Evolutionary conservation across 1,140 invertebrate species (phyloP).

Genomic region (Trachymyrmex cornetzi): DNA sequence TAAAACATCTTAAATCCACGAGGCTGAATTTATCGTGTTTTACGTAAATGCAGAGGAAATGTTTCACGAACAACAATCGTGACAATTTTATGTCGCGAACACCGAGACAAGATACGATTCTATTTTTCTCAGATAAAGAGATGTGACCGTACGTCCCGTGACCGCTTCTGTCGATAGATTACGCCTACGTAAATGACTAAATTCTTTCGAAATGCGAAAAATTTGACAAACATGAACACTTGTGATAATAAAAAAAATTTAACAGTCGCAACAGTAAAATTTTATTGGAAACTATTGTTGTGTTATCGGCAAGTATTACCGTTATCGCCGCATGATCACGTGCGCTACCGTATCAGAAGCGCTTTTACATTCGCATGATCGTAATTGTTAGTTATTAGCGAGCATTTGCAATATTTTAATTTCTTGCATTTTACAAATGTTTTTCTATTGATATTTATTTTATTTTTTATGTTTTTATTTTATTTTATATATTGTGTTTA

Average conservation of each 20-base stretch:
- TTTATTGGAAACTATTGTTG: not conserved
- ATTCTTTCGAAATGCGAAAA: not conserved
- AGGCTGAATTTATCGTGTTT: slow-evolving; percentile 12
- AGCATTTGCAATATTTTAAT: not conserved
- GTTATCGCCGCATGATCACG: slow-evolving; percentile 7
- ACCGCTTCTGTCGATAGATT: slow-evolving; percentile 70
- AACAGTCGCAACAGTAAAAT: not conserved
- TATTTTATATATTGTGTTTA: not conserved
- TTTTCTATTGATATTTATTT: not conserved
- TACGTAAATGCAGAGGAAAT: not conserved
- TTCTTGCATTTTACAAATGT: not conserved
- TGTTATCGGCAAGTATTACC: not conserved
- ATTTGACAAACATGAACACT: too few relatives aligned
- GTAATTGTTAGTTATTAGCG: not conserved
- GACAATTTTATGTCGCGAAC: slow-evolving; percentile 59
- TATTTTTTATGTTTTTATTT: not conserved
- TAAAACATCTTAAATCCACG: not conserved
- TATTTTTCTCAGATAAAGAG: slow-evolving; percentile 72
- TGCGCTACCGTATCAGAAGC: not conserved
- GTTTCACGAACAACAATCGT: slow-evolving; percentile 68
- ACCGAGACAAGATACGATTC: slow-evolving; percentile 47
- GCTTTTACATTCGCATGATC: not conserved
- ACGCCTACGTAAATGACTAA: not conserved
- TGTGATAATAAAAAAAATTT: not conserved
- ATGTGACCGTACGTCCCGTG: slow-evolving; percentile 47